Evolutionary conservation across 2,888 invertebrate species (phyloP).

Genomic region (Drosophila melanosoma): DNA sequence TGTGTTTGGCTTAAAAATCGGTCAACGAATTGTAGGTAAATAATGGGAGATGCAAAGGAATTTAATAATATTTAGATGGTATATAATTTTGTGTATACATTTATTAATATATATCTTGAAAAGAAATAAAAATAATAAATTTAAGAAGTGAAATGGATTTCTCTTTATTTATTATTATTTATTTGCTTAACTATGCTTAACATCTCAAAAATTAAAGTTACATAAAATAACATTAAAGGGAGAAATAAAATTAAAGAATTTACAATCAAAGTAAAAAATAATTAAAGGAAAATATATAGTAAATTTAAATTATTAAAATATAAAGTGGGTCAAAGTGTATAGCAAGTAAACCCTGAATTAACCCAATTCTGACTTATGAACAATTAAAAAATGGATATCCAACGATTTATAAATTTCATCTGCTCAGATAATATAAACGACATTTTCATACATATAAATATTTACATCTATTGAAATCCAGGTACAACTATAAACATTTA

Average conservation of each 20-base stretch:
- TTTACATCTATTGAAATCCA: background rate
- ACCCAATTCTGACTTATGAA: background rate
- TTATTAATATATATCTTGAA: background rate
- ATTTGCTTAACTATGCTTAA: background rate
- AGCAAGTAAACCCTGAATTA: background rate
- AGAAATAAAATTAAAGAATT: background rate
- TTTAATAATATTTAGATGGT: slow-evolving; percentile 1
- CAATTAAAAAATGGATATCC: background rate
- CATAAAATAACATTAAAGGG: background rate
- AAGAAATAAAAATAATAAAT: background rate
- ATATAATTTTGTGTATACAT: background rate
- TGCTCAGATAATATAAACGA: too few relatives aligned
- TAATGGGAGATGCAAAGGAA: slow-evolving; percentile 17
- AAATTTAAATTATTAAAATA: background rate
- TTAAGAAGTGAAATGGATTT: background rate
- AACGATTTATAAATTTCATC: background rate
- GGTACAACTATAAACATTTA: background rate
- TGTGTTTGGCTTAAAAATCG: slow-evolving; percentile 43
- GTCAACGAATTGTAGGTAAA: slow-evolving; percentile 33
- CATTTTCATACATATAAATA: too few relatives aligned
- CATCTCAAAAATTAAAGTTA: background rate
- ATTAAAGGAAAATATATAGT: background rate
- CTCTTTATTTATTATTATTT: background rate
- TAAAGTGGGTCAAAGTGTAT: background rate
- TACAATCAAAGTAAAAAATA: background rate